Evolutionary conservation across 2,888 invertebrate species (phyloP).

Genomic region (Hyposoter didymator): DNA sequence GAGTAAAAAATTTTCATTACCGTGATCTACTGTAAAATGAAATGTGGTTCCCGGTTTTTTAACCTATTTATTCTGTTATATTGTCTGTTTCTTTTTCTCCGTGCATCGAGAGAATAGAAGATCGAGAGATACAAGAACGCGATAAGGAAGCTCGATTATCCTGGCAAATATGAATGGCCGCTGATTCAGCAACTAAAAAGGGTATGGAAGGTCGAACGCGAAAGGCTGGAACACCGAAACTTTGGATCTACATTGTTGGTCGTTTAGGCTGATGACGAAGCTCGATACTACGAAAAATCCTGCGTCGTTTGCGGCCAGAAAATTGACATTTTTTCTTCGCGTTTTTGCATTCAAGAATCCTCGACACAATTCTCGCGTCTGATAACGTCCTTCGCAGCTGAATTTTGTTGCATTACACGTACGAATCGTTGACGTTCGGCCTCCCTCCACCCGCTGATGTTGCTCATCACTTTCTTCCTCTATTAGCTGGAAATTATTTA

Average conservation of each 20-base stretch:
- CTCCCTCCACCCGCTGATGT: conserved; percentile 57
- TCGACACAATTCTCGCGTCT: conserved; percentile 79
- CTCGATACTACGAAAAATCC: neutral
- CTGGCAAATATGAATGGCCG: conserved; percentile 7
- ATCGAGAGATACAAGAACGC: conserved; percentile 6
- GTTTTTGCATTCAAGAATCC: conserved; percentile 71
- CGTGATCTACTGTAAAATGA: too few relatives aligned
- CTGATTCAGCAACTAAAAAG: neutral
- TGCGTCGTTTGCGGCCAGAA: too few relatives aligned
- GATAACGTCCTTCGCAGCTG: conserved; percentile 75
- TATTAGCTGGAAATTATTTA: neutral
- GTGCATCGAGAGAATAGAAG: neutral
- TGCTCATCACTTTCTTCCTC: conserved; percentile 26
- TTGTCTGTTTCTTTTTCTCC: too few relatives aligned
- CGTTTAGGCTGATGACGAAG: neutral
- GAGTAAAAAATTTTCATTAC: too few relatives aligned
- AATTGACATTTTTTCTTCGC: conserved; percentile 49
- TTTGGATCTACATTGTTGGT: neutral
- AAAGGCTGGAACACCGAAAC: neutral
- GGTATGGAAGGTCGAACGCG: neutral
- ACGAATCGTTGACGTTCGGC: conserved; percentile 44
- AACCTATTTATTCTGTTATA: too few relatives aligned
- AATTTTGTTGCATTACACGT: conserved; percentile 77
- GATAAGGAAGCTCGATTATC: neutral
- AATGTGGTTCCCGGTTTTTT: too few relatives aligned